Base-by-base conservation (phyloP, 2,113 vertebrate genomes). In the Pituophis catenifer region DNA sequence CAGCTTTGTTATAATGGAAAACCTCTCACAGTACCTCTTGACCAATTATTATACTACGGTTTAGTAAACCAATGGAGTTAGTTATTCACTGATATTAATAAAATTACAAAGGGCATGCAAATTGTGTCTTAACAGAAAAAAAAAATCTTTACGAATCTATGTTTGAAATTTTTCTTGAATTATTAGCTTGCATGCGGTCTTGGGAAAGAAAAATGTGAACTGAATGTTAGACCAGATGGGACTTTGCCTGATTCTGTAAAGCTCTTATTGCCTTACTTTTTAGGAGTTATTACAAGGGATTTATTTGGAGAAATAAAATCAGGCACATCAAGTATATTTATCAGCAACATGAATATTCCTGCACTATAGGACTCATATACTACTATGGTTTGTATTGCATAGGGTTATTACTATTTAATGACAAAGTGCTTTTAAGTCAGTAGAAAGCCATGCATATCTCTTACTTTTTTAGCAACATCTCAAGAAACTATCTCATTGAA, bases 1-100 rank as follows among this genome's bases (percentile, higher is more conserved):
- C 15, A 81, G 52, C 24, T 95, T 93, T 94, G n/a, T 85, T 89
- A 90, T 81, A 95, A 89, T 48, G 1, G 92, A 92, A 93, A 0
- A 2, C 17, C 90, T 95, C 52, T 70, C 89, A 93, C 1, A 29
- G 13, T 65, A 90, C 29, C 65, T 91, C 75, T 26, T 50, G 21
- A 26, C n/a, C 95, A 94, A 89, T 94, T 90, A 88, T n/a, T 90
- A 1, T 53, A 19, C 48, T 93, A n/a, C 59, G n/a, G 13, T 58
- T 86, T 85, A 88, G 21, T 52, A 62, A 81, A 44, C 19, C 3
- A 33, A 81, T 81, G 75, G 33, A 44, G 75, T 81, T 44, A 81
- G 75, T 44, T 44, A 44, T 81, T 81, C 1, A 0, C 33, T 44
- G 8, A 81, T 44, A 81, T 62, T 92, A 88, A 91, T 53, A 4